Percentiles rank a stretch among this genome's conserved stretches.
These are phyloP conservation scores for Nannobrachium achirus DNA, from an alignment of 2,113 vertebrate species.

Conservation along the genomic window DNA sequence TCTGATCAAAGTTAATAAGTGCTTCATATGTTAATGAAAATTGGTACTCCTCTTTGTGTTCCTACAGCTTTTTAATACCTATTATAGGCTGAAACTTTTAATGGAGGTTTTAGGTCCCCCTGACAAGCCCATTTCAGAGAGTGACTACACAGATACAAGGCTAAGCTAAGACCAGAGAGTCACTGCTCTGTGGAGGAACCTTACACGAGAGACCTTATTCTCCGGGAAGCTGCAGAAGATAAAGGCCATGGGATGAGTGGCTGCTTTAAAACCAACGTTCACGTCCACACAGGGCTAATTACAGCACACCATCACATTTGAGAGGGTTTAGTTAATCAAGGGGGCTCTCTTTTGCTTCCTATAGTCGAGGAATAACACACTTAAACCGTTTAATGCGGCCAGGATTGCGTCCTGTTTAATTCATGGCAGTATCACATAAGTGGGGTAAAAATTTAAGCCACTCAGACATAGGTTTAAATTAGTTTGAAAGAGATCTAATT, in stretches of 20 bases:
- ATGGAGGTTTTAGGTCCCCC: constrained; percentile 85
- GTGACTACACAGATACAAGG: constrained; percentile 82
- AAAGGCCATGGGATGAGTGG: constrained; percentile 84
- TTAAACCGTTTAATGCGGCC: constrained; percentile 83
- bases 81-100: constrained; percentile 86
- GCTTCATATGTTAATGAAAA: constrained; percentile 86
- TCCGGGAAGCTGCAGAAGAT: constrained; percentile 78
- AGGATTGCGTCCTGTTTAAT: constrained; percentile 79
- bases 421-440: constrained; percentile 75
- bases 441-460: constrained; percentile 81
- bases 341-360: constrained; percentile 75
- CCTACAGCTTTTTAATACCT: constrained; percentile 86
- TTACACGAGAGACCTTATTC: constrained; percentile 81
- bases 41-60: constrained; percentile 83
- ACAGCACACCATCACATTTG: constrained; percentile 80
- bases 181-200: constrained; percentile 77
- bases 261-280: constrained; percentile 82
- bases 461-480: constrained; percentile 70
- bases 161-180: constrained; percentile 80
- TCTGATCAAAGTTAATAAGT: constrained; percentile 86
- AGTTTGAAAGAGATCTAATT: constrained; percentile 83
- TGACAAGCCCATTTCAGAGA: constrained; percentile 84
- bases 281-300: constrained; percentile 81
- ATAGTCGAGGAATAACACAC: constrained; percentile 82
- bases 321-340: constrained; percentile 86